Conservation (phyloP, 1,140 invertebrate genomes). For the Pseudoatta argentina region DNA sequence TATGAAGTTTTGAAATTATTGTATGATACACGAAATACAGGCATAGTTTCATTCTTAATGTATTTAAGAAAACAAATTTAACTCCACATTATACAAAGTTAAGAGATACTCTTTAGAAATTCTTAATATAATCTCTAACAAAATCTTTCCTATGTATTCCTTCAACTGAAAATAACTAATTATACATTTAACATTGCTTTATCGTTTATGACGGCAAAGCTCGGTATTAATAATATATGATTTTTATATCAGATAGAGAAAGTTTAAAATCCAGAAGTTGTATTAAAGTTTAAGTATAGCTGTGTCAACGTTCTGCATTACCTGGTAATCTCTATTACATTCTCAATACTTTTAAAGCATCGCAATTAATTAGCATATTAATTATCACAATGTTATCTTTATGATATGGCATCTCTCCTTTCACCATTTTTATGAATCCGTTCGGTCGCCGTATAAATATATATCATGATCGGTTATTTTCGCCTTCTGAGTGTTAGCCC, state of each 20-base stretch:
- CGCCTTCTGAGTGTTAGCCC: neutral
- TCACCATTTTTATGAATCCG: slow-evolving; percentile 33
- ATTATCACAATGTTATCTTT: slow-evolving; percentile 23
- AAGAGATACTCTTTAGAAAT: neutral
- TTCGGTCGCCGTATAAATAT: neutral
- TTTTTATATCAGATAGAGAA: neutral
- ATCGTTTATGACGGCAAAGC: neutral
- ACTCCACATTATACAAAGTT: neutral
- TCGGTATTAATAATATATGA: neutral
- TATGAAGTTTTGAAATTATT: neutral
- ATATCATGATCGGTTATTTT: slow-evolving; percentile 28
- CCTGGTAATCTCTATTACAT: neutral
- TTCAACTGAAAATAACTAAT: no score
- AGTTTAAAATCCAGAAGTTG: neutral
- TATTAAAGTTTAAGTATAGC: neutral
- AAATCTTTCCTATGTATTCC: neutral
- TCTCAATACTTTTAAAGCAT: neutral
- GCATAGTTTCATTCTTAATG: no score
- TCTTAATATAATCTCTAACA: neutral
- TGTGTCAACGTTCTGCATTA: neutral
- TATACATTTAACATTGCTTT: neutral
- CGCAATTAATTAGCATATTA: slow-evolving; percentile 41
- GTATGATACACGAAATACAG: no score
- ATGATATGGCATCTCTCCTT: slow-evolving; percentile 23
- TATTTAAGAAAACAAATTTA: neutral